Conservation (phyloP, 2,888 invertebrate species). For the Cephus runcator region DNA sequence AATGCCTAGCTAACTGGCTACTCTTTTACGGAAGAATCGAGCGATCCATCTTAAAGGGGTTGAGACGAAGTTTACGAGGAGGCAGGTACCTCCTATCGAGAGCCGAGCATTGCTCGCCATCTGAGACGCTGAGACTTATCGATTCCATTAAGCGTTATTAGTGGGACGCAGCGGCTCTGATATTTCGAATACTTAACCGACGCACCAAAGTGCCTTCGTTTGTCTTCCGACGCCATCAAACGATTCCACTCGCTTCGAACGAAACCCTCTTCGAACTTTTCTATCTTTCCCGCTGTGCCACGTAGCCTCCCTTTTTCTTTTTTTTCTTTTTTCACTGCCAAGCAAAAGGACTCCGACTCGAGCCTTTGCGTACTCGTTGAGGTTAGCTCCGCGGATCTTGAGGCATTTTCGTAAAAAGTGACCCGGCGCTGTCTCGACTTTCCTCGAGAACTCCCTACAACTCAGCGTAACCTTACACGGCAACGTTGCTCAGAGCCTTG, state of each 20-base stretch:
- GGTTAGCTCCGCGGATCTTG: background rate
- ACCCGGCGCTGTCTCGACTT: background rate
- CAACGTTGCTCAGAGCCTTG: slow-evolving; percentile 47
- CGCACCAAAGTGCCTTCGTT: slow-evolving; percentile 41
- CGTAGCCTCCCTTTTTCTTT: background rate
- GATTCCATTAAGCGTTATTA: slow-evolving; percentile 56
- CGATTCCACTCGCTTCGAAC: background rate
- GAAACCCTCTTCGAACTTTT: background rate
- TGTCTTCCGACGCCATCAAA: slow-evolving; percentile 35
- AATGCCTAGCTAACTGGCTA: background rate
- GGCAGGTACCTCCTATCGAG: background rate
- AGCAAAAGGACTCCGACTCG: background rate
- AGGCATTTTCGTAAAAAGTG: background rate
- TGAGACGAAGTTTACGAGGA: background rate
- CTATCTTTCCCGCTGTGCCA: background rate
- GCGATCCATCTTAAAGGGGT: background rate
- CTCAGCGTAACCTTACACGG: slow-evolving; percentile 43
- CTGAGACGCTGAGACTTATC: slow-evolving; percentile 42
- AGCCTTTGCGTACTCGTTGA: background rate
- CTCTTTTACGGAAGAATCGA: background rate
- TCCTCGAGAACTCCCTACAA: background rate
- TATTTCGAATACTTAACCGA: slow-evolving; percentile 12
- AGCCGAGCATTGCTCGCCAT: background rate
- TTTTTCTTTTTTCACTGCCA: background rate
- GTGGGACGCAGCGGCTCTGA: slow-evolving; percentile 20